Evolutionary conservation across 2,797 vertebrate genomes (phyloP).

Genomic region (Sorex maritimensis): DNA sequence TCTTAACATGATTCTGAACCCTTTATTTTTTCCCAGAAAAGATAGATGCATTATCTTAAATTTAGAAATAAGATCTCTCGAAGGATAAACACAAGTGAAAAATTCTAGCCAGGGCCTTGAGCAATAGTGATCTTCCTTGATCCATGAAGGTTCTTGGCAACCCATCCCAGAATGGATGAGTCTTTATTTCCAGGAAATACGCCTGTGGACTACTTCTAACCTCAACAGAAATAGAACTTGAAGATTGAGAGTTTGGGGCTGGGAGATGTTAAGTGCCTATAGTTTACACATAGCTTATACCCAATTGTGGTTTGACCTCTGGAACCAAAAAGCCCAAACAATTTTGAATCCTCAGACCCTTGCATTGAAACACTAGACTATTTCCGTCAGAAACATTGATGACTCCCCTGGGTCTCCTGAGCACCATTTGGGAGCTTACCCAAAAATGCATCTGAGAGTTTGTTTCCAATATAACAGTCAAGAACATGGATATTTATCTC

Average conservation of each 20-base stretch:
- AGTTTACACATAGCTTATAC: too few relatives aligned
- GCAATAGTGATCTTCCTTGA: neutral
- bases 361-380: too few relatives aligned
- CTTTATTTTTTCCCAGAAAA: constrained; percentile 13
- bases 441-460: too few relatives aligned
- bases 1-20: neutral
- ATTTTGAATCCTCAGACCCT: too few relatives aligned
- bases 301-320: too few relatives aligned
- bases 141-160: neutral
- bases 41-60: neutral
- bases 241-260: neutral
- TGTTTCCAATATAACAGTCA: neutral
- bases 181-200: neutral
- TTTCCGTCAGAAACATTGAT: too few relatives aligned
- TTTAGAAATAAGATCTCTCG: neutral
- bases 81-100: neutral
- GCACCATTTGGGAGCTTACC: too few relatives aligned
- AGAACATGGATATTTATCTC: neutral
- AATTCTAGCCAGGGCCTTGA: neutral
- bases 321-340: too few relatives aligned
- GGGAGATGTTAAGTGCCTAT: too few relatives aligned
- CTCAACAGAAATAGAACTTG: neutral
- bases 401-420: too few relatives aligned
- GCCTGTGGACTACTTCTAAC: constrained; percentile 17
- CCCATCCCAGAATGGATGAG: neutral